These are phyloP conservation scores for Bubo scandiacus DNA, from an alignment of 2,113 vertebrate species.

Conservation along the genomic window DNA sequence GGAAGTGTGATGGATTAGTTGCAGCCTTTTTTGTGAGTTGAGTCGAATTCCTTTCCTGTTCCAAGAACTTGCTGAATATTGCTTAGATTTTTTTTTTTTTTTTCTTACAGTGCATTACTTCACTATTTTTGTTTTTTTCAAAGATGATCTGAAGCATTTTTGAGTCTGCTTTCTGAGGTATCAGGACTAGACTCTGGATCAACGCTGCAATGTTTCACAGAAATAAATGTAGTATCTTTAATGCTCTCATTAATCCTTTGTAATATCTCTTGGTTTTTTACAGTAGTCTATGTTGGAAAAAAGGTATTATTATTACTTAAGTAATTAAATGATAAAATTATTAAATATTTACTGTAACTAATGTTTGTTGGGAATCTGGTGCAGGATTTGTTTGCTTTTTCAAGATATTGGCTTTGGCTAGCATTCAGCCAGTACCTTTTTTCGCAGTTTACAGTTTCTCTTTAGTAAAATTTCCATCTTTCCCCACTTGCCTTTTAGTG, in stretches of 20 bases:
- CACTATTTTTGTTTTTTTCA: neutral
- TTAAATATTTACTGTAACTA: neutral
- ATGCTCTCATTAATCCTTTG: neutral
- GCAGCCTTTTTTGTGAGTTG: neutral
- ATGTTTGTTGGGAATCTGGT: neutral
- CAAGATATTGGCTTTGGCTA: neutral
- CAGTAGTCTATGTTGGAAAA: neutral
- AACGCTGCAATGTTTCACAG: neutral
- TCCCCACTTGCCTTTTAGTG: neutral
- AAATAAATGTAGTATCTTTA: neutral
- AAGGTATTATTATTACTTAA: neutral
- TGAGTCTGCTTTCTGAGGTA: neutral
- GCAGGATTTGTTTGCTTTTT: neutral
- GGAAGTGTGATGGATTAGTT: neutral
- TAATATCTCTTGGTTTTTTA: neutral
- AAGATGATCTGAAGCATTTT: neutral
- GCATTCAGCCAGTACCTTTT: neutral
- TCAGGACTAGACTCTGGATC: neutral
- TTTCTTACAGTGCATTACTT: neutral
- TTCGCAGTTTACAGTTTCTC: accelerated
- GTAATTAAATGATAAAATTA: too few relatives aligned
- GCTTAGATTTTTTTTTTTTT: neutral
- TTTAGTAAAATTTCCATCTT: neutral
- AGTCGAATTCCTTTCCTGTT: neutral
- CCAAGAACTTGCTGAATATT: neutral